Conservation (phyloP, 2,888 invertebrate genomes). For the Kuschelorhynchus macadamiae region DNA sequence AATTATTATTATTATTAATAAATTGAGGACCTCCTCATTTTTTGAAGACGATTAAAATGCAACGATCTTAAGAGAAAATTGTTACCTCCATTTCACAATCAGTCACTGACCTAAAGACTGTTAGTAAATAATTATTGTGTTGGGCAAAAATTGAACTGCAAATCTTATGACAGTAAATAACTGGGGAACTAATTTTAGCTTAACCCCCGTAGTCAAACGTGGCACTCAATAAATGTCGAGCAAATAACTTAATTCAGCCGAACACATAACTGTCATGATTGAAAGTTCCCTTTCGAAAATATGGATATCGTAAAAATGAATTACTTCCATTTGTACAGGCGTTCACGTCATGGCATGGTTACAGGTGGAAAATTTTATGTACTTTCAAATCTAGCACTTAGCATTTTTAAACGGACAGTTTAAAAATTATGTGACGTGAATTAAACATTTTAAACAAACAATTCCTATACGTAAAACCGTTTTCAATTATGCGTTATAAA, state of each 20-base stretch:
- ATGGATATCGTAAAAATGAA: conserved; percentile 46
- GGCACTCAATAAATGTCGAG: conserved; percentile 34
- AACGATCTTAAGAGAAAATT: no score
- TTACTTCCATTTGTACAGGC: conserved; percentile 39
- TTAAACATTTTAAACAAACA: not conserved
- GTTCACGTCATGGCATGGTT: conserved; percentile 35
- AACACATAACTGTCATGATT: conserved; percentile 42
- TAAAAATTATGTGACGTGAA: conserved; percentile 29
- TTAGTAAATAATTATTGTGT: no score
- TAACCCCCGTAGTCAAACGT: conserved; percentile 16
- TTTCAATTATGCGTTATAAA: not conserved
- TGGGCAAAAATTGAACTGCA: no score
- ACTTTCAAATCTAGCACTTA: conserved; percentile 26
- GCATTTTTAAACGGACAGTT: conserved; percentile 36
- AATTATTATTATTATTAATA: no score
- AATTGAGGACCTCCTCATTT: no score
- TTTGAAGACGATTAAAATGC: no score
- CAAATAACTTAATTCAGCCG: conserved; percentile 37
- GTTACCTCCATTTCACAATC: no score
- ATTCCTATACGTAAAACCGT: not conserved
- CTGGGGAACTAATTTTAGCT: not conserved
- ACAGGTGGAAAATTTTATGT: conserved; percentile 41
- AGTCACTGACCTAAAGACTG: no score
- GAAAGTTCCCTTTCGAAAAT: conserved; percentile 42
- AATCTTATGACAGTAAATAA: no score